A percentile compares a stretch with the other conserved stretches of the same genome.
Evolutionary conservation across 2,113 vertebrate genomes (phyloP).

Genomic region (Corythornis vintsioides): DNA sequence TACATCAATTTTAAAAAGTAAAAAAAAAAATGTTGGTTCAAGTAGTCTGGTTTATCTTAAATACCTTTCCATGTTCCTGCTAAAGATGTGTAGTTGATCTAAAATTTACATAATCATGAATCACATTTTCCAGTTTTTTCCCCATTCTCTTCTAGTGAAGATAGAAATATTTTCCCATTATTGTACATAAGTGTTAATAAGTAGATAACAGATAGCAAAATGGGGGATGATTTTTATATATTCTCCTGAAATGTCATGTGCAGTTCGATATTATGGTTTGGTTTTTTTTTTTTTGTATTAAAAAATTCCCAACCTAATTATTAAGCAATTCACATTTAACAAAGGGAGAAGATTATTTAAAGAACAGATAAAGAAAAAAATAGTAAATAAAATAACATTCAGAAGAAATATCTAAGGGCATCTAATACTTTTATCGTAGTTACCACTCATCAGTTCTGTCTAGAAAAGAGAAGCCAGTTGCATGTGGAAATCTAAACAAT

Average conservation of each 20-base stretch:
- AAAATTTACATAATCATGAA: not conserved
- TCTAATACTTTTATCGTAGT: not conserved
- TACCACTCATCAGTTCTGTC: not conserved
- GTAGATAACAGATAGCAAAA: not conserved
- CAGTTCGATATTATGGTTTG: not conserved
- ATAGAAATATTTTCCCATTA: not conserved
- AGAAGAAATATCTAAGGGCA: not conserved
- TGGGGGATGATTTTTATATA: not conserved
- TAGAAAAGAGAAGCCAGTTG: not conserved
- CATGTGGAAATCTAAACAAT: not conserved
- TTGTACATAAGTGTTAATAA: not conserved
- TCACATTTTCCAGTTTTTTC: not conserved
- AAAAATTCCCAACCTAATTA: not conserved
- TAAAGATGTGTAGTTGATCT: not conserved
- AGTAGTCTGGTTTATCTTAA: not conserved
- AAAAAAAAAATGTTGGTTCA: not conserved
- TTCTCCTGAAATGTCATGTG: not conserved
- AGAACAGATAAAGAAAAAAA: not conserved
- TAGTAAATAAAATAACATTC: not conserved
- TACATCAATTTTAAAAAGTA: not conserved
- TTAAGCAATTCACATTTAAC: not conserved
- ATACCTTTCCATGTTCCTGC: not conserved
- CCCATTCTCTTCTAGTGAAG: not conserved
- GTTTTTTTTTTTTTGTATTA: not conserved
- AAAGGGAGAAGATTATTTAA: not conserved